Conservation (phyloP, 2,888 invertebrate genomes). For the Pheosia gnoma region DNA sequence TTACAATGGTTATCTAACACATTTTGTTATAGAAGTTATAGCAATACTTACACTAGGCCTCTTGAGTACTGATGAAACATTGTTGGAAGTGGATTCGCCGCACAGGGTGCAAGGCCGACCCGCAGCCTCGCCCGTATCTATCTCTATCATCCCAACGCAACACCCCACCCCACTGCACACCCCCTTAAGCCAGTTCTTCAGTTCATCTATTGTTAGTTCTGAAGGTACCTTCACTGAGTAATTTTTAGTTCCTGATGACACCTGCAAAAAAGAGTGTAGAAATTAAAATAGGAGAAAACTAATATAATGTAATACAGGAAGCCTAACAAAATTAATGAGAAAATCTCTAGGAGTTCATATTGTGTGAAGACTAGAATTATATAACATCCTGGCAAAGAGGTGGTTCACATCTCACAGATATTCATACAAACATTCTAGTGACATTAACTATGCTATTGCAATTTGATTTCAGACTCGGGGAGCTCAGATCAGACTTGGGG, state of each 20-base stretch:
- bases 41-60: conserved; percentile 63
- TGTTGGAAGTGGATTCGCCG: conserved; percentile 70
- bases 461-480: no score
- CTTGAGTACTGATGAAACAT: conserved; percentile 62
- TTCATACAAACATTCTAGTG: no score
- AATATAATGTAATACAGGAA: no score
- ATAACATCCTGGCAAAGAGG: no score
- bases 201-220: conserved; percentile 68
- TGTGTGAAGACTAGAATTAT: no score
- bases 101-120: conserved; percentile 74
- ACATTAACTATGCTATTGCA: no score
- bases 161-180: conserved; percentile 81
- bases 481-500: no score
- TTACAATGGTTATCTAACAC: no score
- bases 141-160: conserved; percentile 83
- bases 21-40: neutral
- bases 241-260: conserved; percentile 69
- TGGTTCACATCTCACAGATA: no score
- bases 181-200: conserved; percentile 80
- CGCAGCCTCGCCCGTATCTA: conserved; percentile 72
- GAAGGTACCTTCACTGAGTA: conserved; percentile 85
- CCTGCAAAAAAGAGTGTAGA: conserved; percentile 49
- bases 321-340: neutral
- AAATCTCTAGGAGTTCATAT: no score
- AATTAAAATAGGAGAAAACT: neutral